Evolutionary conservation across 2,888 invertebrate genomes (phyloP), one percentile per base, ranked within the genome.

Genomic region (Acleris sparsana): DNA sequence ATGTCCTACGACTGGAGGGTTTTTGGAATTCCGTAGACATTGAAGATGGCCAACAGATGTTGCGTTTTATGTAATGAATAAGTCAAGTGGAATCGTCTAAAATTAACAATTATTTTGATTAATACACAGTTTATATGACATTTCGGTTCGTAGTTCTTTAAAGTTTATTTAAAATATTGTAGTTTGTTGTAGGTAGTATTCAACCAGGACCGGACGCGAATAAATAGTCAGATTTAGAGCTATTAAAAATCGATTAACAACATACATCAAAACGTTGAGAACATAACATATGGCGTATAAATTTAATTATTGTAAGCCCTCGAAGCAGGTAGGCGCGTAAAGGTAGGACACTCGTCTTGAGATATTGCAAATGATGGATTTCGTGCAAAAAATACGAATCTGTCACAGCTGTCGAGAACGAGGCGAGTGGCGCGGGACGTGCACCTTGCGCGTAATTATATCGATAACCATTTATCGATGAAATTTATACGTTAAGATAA

Each of bases 331-430:
- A 78, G 76, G 62, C 71, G 70, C 69, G 74, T 71, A 75, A 77
- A 74, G 73, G 72, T 75, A 67, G 74, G 71, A 69, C 72, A 77
- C 72, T 79, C 74, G 75, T 70, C 79, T 77, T 77, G 80, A 85
- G 82, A 87, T 44, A 61, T 85, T 86, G 85, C 84, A 82, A 87
- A 83, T 82, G 82, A 80, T 80, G 78, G 70, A 66, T 71, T 74
- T 71, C 77, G 79, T 74, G 80, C 82, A 86, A 88, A 86, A 88
- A 88, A 85, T 77, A 78, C 73, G 75, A 79, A 83, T 81, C 76
- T 76, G 75, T 73, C 72, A 76, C 89, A 88, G 83, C 87, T 87
- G 87, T 80, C 76, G 72, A 63, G 60, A 17, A 44, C 63, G n/a
- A 33, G 51, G 52, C 29, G 49, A 60, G 43, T 60, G 55, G 53